Evolutionary conservation across 2,888 invertebrate genomes (phyloP).

Genomic region (Zygothrica quintamaculata): DNA sequence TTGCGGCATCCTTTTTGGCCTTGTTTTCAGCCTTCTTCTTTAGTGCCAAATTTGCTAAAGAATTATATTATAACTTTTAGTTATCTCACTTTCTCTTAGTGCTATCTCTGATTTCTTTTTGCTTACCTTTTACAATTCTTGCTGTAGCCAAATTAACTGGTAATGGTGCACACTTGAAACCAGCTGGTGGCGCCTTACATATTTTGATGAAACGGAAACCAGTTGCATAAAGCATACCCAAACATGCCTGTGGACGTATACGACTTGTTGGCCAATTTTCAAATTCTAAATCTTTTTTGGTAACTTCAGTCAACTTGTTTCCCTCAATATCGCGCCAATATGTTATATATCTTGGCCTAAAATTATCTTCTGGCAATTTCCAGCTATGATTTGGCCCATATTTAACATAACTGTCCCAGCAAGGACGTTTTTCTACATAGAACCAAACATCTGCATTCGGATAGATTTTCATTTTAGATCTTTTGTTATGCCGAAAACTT

Average conservation of each 20-base stretch:
- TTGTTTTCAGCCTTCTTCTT: constrained; percentile 24
- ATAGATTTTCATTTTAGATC: constrained; percentile 65
- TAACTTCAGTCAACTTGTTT: constrained; percentile 42
- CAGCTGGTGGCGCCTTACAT: constrained; percentile 60
- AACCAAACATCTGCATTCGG: constrained; percentile 61
- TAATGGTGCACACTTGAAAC: constrained; percentile 73
- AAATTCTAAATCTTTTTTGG: constrained; percentile 63
- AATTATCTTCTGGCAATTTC: constrained; percentile 41
- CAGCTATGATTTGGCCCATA: constrained; percentile 62
- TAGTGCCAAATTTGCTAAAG: constrained; percentile 38
- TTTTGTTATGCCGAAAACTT: background rate
- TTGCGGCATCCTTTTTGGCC: constrained; percentile 16
- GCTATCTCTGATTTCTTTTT: too few species aligned
- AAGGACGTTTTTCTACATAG: constrained; percentile 61
- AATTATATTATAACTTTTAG: background rate
- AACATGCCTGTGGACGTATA: constrained; percentile 70
- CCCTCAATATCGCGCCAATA: constrained; percentile 76
- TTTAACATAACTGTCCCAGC: constrained; percentile 59
- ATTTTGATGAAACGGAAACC: constrained; percentile 75
- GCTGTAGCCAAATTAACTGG: constrained; percentile 70
- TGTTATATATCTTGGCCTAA: constrained; percentile 49
- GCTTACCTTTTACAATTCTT: constrained; percentile 38
- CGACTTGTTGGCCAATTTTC: constrained; percentile 52
- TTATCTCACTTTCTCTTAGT: too few species aligned
- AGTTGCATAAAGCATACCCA: constrained; percentile 71